These are phyloP conservation scores for Papilio demoleus DNA, from an alignment of 2,888 invertebrate species.

Conservation along the genomic window DNA sequence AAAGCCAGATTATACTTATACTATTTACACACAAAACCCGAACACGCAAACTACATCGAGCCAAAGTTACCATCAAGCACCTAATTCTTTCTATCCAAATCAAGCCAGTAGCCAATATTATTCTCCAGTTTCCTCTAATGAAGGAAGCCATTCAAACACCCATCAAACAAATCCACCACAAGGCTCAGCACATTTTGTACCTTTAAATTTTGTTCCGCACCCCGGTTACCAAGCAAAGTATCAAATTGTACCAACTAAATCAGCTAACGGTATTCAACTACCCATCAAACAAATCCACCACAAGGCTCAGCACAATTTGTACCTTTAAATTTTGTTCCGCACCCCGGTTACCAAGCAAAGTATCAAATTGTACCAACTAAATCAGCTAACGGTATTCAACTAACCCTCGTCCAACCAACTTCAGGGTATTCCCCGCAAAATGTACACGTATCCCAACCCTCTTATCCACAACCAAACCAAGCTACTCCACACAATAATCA, in stretches of 20 bases:
- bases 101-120: slow-evolving; percentile 69
- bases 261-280: slow-evolving; percentile 56
- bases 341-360: slow-evolving; percentile 74
- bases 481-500: slow-evolving; percentile 52
- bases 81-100: slow-evolving; percentile 73
- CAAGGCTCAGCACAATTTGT: slow-evolving; percentile 65
- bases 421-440: slow-evolving; percentile 56
- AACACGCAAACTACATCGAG: slow-evolving; percentile 53
- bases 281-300: slow-evolving; percentile 47
- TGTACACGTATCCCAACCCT: slow-evolving; percentile 60
- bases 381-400: slow-evolving; percentile 62
- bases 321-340: slow-evolving; percentile 71
- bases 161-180: slow-evolving; percentile 49
- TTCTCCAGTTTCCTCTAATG: slow-evolving; percentile 54
- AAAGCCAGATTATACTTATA: slow-evolving; percentile 77
- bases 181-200: slow-evolving; percentile 66
- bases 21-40: slow-evolving; percentile 65
- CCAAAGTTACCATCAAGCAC: slow-evolving; percentile 64
- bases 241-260: slow-evolving; percentile 70
- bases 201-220: slow-evolving; percentile 70
- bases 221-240: slow-evolving; percentile 77
- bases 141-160: slow-evolving; percentile 51
- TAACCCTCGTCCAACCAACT: slow-evolving; percentile 68
- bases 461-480: slow-evolving; percentile 48
- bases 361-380: slow-evolving; percentile 74